A percentile compares a stretch with the other conserved stretches of the same genome.
phyloP scores from a whole-genome alignment of 2,113 vertebrate genomes.

The Cromileptes altivelis region DNA sequence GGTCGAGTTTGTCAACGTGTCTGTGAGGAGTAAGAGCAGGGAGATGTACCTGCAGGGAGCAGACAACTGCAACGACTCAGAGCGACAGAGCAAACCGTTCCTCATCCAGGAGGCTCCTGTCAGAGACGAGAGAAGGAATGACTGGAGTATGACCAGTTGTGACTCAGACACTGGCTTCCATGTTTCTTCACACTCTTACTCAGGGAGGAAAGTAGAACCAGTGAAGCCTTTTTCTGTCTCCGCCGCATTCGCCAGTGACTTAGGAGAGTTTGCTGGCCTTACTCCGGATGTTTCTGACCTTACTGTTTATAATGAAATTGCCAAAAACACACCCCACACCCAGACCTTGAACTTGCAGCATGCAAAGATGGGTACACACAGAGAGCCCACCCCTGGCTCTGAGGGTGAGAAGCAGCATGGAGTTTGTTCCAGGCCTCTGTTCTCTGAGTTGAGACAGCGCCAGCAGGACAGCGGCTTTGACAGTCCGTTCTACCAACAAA shows the following conservation, averaged over 20 bases:
- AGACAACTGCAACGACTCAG: neutral
- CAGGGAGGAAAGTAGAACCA: slow-evolving; percentile 56
- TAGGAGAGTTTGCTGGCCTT: slow-evolving; percentile 52
- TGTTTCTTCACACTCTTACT: slow-evolving; percentile 33
- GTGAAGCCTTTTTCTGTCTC: slow-evolving; percentile 40
- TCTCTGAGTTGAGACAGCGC: slow-evolving; percentile 72
- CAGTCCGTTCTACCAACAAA: slow-evolving; percentile 79
- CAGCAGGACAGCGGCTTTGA: slow-evolving; percentile 90
- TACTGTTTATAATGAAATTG: slow-evolving; percentile 79
- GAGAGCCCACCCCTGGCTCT: slow-evolving; percentile 79
- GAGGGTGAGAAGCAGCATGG: slow-evolving; percentile 57
- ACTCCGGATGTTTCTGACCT: slow-evolving; percentile 66
- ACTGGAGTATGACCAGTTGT: slow-evolving; percentile 78
- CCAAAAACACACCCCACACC: slow-evolving; percentile 27
- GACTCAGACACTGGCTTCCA: slow-evolving; percentile 59
- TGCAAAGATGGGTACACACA: slow-evolving; percentile 24
- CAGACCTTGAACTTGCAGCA: slow-evolving; percentile 28
- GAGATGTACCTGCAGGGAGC: slow-evolving; percentile 64
- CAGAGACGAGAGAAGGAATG: slow-evolving; percentile 79
- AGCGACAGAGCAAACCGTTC: slow-evolving; percentile 28
- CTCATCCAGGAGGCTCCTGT: slow-evolving; percentile 84
- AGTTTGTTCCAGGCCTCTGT: slow-evolving; percentile 59
- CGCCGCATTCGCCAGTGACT: slow-evolving; percentile 23
- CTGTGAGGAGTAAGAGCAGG: slow-evolving; percentile 67
- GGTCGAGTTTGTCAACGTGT: slow-evolving; percentile 13